A percentile compares a stretch with the other conserved stretches of the same genome.
These are phyloP conservation scores for Hipparchia semele DNA, from an alignment of 2,888 invertebrate species.

Conservation along the genomic window DNA sequence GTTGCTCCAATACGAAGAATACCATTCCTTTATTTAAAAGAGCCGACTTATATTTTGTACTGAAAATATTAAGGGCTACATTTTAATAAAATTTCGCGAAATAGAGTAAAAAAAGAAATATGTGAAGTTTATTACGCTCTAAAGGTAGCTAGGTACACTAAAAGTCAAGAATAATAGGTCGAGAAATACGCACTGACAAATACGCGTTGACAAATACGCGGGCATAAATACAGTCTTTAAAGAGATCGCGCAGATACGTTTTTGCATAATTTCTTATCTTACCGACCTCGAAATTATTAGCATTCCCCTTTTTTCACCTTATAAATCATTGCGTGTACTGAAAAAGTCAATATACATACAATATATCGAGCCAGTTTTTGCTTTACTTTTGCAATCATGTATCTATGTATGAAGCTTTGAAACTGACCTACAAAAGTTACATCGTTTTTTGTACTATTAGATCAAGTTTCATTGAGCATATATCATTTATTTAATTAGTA, in stretches of 20 bases:
- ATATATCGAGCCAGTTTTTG: constrained; percentile 18
- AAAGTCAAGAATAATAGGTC: too few relatives aligned
- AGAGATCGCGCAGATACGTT: not conserved
- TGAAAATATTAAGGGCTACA: too few relatives aligned
- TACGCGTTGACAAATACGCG: not conserved
- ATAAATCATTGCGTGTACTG: constrained; percentile 2
- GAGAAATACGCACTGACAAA: not conserved
- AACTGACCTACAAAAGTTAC: constrained; percentile 23
- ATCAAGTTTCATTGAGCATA: constrained; percentile 17
- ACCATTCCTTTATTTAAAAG: too few relatives aligned
- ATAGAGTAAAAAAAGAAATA: too few relatives aligned
- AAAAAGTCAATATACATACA: constrained; percentile 18
- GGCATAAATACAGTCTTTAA: not conserved
- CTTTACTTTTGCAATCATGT: constrained; percentile 19
- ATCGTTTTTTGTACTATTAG: constrained; percentile 18
- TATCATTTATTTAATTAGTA: constrained; percentile 22
- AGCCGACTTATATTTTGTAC: too few relatives aligned
- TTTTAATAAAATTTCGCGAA: too few relatives aligned
- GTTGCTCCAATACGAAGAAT: too few relatives aligned
- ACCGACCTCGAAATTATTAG: constrained; percentile 20
- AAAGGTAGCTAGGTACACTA: too few relatives aligned
- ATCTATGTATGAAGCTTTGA: constrained; percentile 11
- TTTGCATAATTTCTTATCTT: constrained; percentile 23
- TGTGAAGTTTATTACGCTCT: too few relatives aligned
- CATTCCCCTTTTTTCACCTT: constrained; percentile 15